Percentiles rank a stretch among this genome's conserved stretches.
Evolutionary conservation across 2,888 invertebrate genomes (phyloP).

Genomic region (Pheosia gnoma): DNA sequence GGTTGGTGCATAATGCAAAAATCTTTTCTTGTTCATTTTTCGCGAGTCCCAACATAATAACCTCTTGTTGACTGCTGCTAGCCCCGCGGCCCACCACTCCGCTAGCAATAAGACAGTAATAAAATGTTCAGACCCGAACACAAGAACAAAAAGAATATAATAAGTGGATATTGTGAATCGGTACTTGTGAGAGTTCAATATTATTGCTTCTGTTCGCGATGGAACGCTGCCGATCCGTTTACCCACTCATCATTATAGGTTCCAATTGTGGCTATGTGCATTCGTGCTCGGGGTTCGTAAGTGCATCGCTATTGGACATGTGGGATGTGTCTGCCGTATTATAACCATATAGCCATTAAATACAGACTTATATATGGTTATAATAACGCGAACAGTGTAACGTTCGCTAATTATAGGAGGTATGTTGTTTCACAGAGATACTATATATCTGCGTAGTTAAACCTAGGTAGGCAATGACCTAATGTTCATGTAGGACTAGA

Average conservation of each 20-base stretch:
- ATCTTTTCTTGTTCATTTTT: conserved; percentile 76
- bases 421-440: no score
- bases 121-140: conserved; percentile 78
- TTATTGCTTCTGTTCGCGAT: conserved; percentile 60
- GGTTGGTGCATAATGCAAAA: conserved; percentile 63
- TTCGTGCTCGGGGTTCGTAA: conserved; percentile 42
- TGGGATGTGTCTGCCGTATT: conserved; percentile 2
- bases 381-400: background rate
- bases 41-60: conserved; percentile 80
- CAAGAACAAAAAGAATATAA: conserved; percentile 76
- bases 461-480: no score
- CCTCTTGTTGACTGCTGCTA: conserved; percentile 72
- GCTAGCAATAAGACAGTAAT: conserved; percentile 82
- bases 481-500: no score
- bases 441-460: no score
- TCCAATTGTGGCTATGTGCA: conserved; percentile 43
- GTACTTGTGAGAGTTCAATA: conserved; percentile 70
- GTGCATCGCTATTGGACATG: conserved; percentile 25
- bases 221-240: conserved; percentile 50
- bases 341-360: no score
- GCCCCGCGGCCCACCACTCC: conserved; percentile 73
- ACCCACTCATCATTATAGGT: conserved; percentile 52
- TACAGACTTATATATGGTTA: background rate
- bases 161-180: conserved; percentile 78
- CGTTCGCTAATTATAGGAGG: no score